Conservation (phyloP, 2,888 invertebrate genomes). For the Cephus spinipes region DNA sequence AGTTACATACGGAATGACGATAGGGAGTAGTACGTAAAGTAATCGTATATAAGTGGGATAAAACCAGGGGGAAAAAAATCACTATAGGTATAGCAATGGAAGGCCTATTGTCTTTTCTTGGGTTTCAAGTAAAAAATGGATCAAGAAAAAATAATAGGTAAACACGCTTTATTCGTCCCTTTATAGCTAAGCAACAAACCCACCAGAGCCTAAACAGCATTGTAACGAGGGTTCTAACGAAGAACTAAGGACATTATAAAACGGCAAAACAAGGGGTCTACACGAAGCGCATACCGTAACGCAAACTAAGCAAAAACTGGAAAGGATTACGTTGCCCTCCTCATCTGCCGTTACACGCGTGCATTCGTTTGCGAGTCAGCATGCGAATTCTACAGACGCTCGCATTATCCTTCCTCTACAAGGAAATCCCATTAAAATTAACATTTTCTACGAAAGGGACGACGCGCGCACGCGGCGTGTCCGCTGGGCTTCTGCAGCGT, state of each 20-base stretch:
- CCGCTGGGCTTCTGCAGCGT: neutral
- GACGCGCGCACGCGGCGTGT: neutral
- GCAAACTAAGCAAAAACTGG: conserved; percentile 45
- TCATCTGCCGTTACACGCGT: conserved; percentile 4
- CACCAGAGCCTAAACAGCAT: conserved; percentile 1
- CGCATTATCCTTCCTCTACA: conserved; percentile 3
- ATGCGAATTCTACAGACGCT: neutral
- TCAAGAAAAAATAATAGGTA: neutral
- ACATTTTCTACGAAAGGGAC: conserved; percentile 6
- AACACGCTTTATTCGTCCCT: neutral
- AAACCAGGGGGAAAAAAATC: neutral
- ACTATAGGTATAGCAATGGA: neutral
- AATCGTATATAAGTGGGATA: neutral
- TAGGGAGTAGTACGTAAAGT: neutral
- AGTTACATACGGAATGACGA: neutral
- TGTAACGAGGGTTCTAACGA: conserved; percentile 13
- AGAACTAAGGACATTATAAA: conserved; percentile 37
- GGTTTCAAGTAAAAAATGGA: neutral
- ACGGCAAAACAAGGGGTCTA: conserved; percentile 24
- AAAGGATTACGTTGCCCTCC: conserved; percentile 28
- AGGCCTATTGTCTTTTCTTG: no score
- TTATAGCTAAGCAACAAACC: neutral
- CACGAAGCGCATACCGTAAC: conserved; percentile 34
- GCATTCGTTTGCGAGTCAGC: neutral
- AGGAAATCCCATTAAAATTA: conserved; percentile 3